Percentiles rank a stretch among this genome's conserved stretches.
Evolutionary conservation across 2,113 vertebrate species (phyloP).

Genomic region (Percopsis transmontana): DNA sequence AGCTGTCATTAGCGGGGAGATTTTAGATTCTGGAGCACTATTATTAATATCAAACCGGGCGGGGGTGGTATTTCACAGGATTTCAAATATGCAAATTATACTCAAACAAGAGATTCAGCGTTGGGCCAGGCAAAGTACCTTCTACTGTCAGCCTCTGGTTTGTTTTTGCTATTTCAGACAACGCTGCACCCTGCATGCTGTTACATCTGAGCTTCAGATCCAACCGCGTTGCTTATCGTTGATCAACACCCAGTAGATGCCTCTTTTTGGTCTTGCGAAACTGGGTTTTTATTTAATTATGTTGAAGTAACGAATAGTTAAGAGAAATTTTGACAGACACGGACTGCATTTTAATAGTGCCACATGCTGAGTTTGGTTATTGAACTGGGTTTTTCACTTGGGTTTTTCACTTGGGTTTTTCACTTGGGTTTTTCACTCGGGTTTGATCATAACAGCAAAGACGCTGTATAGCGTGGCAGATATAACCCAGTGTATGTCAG

Average conservation of each 20-base stretch:
- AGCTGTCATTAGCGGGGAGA: background rate
- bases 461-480: too few species aligned
- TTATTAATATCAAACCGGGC: background rate
- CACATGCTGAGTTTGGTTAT: background rate
- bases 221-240: background rate
- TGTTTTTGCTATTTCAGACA: background rate
- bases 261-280: too few species aligned
- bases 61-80: background rate
- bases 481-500: too few species aligned
- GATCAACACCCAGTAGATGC: background rate
- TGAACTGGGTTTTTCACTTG: slow-evolving; percentile 6
- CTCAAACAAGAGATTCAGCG: background rate
- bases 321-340: background rate
- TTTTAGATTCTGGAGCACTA: background rate
- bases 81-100: background rate
- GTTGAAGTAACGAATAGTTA: too few species aligned
- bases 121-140: too few species aligned
- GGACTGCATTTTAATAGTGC: background rate
- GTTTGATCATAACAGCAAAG: background rate
- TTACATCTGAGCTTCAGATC: too few species aligned
- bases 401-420: background rate
- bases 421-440: background rate
- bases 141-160: background rate
- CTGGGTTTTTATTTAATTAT: too few species aligned
- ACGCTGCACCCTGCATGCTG: too few species aligned